These are phyloP conservation scores for Ceratotherium simum DNA, from an alignment of 2,113 vertebrate species.

Conservation along the genomic window DNA sequence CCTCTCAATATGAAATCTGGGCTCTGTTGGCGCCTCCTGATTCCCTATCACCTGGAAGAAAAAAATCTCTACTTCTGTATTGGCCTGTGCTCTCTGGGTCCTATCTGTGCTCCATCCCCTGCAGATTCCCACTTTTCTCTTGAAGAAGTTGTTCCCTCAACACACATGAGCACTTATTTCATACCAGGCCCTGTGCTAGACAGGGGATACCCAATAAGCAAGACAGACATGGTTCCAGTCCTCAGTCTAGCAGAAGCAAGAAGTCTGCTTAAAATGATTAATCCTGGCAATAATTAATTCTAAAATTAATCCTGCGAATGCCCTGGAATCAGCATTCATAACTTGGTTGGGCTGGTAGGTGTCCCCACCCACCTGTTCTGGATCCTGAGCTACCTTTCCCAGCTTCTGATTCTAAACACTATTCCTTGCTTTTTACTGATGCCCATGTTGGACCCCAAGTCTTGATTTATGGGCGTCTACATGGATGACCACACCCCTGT, in stretches of 20 bases:
- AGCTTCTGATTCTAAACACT: neutral
- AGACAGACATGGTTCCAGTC: neutral
- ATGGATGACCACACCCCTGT: neutral
- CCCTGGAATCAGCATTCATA: neutral
- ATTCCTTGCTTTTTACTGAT: neutral
- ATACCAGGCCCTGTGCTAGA: neutral
- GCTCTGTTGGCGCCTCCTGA: neutral
- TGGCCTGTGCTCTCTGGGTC: neutral
- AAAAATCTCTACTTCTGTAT: neutral
- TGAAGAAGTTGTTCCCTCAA: neutral
- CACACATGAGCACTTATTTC: neutral
- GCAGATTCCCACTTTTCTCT: neutral
- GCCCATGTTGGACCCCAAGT: neutral
- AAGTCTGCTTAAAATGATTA: neutral
- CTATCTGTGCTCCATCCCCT: neutral
- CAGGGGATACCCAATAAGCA: neutral
- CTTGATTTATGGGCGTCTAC: neutral
- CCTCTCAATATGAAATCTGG: neutral
- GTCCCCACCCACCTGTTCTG: neutral
- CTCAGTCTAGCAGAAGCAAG: constrained; percentile 13
- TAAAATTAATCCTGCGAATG: neutral
- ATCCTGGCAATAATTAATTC: neutral
- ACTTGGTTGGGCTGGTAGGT: neutral
- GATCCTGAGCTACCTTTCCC: neutral
- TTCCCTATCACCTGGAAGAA: neutral